Base-by-base conservation (phyloP, 1,140 invertebrate species). In the Papilio machaon region DNA sequence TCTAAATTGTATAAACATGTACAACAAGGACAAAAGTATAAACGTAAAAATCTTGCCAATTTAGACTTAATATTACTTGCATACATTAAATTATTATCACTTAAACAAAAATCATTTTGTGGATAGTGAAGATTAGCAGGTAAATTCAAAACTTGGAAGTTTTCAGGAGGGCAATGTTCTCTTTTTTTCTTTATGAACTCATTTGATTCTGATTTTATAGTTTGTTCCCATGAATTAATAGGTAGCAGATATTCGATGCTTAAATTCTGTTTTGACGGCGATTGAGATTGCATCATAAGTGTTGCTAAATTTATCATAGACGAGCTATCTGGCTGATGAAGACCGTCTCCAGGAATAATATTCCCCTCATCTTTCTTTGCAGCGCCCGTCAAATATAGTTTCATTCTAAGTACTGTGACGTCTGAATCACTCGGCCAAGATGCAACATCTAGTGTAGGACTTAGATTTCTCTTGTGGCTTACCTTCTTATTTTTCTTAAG, bases 391-490 rank as follows among this genome's bases (percentile, higher is more conserved):
- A 90, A 78, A 67, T 83, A 87, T 19, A 91, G 58, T 83, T 91
- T 92, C 92, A 94, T 92, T 83, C 91, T 85, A 23, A 94, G 82
- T 8, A 94, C 93, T 1, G 93, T 94, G 30, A 94, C 91, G 76
- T 94, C 93, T 2, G 93, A 94, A 80, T 94, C 92, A 78, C 93
- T 94, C 6, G 93, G 92, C 92, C 92, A 94, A 49, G 91, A 92
- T 75, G 91, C 80, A 7, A 87, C 86, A 35, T 94, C 90, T 17
- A 88, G 83, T 8, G 87, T 30, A 35, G 86, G 85, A 81, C 82
- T 85, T 80, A 89, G 91, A 13, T 80, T 83, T 1, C 85, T 85
- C 80, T 88, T 90, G n/a, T 83, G 78, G 38, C 86, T 81, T 47
- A 84, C 67, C 38, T 89, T 92, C 80, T 91, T 91, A 9, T 79